Percentiles rank a stretch among this genome's conserved stretches.
These are phyloP conservation scores for Pteronotus mesoamericanus DNA, from an alignment of 2,797 vertebrate genomes.

Conservation along the genomic window DNA sequence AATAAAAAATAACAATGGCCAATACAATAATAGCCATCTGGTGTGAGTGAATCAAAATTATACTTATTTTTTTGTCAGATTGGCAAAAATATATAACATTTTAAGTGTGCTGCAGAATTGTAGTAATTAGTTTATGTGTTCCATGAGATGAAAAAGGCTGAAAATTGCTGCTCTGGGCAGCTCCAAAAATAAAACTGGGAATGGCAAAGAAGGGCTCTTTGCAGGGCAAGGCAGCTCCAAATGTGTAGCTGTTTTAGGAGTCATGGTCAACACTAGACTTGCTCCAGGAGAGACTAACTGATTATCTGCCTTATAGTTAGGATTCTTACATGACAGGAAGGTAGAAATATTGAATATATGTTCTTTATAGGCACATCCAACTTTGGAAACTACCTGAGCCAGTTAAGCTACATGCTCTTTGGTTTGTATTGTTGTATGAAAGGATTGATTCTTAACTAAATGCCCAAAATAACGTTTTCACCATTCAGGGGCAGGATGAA, in stretches of 20 bases:
- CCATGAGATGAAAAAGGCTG: background rate
- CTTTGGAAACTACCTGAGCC: background rate
- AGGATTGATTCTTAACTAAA: background rate
- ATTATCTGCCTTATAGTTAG: background rate
- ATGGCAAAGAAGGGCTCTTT: background rate
- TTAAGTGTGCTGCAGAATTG: background rate
- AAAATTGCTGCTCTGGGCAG: background rate
- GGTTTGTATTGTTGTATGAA: background rate
- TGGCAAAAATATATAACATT: background rate
- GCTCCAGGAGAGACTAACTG: background rate
- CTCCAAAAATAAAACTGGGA: background rate
- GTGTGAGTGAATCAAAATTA: background rate
- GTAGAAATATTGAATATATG: background rate
- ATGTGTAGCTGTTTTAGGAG: background rate
- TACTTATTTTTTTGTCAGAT: background rate
- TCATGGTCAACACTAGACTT: background rate
- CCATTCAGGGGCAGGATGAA: background rate
- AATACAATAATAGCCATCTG: background rate
- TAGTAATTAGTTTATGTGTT: background rate
- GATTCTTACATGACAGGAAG: background rate
- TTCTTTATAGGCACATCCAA: background rate
- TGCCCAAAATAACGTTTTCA: background rate
- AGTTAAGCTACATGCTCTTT: background rate
- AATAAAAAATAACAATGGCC: background rate
- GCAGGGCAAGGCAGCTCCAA: background rate